These are phyloP conservation scores for Forbesichthys agassizii DNA, from an alignment of 2,113 vertebrate species.

Conservation along the genomic window DNA sequence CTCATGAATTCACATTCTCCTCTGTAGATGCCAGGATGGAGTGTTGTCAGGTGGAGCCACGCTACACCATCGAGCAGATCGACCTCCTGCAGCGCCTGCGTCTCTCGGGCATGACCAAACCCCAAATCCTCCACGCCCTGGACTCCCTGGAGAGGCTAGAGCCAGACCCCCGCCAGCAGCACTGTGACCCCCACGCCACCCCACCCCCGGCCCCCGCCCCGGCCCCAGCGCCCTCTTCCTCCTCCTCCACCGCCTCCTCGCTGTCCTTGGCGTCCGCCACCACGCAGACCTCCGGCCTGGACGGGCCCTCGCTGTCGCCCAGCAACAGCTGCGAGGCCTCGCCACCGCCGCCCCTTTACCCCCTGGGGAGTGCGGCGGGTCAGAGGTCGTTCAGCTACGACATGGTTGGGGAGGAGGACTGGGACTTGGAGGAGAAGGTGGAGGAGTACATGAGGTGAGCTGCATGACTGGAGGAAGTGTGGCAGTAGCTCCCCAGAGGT, in stretches of 20 bases:
- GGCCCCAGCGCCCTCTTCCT: constrained; percentile 66
- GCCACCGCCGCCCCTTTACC: constrained; percentile 79
- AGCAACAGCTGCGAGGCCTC: constrained; percentile 84
- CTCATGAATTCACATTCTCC: too few species aligned
- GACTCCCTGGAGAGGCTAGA: constrained; percentile 83
- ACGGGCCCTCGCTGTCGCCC: constrained; percentile 76
- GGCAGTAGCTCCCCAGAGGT: constrained; percentile 57
- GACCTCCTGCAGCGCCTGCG: constrained; percentile 83
- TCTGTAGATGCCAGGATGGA: constrained; percentile 76
- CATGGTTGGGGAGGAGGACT: constrained; percentile 79
- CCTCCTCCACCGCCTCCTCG: constrained; percentile 77
- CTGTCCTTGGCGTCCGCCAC: constrained; percentile 79
- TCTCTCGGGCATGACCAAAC: constrained; percentile 81
- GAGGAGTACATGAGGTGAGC: constrained; percentile 84
- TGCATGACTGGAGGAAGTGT: constrained; percentile 13
- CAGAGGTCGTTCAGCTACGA: constrained; percentile 81
- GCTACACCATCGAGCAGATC: constrained; percentile 84
- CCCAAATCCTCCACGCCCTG: constrained; percentile 81
- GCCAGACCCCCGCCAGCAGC: constrained; percentile 72
- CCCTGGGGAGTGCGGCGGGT: constrained; percentile 61
- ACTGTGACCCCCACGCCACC: constrained; percentile 67
- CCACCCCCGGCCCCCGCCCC: constrained; percentile 52
- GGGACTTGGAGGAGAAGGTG: constrained; percentile 84
- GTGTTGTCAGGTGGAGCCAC: constrained; percentile 79
- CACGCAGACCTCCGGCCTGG: constrained; percentile 80